Base-by-base conservation (phyloP, 2,113 vertebrate genomes). In the Rafetus swinhoei region DNA sequence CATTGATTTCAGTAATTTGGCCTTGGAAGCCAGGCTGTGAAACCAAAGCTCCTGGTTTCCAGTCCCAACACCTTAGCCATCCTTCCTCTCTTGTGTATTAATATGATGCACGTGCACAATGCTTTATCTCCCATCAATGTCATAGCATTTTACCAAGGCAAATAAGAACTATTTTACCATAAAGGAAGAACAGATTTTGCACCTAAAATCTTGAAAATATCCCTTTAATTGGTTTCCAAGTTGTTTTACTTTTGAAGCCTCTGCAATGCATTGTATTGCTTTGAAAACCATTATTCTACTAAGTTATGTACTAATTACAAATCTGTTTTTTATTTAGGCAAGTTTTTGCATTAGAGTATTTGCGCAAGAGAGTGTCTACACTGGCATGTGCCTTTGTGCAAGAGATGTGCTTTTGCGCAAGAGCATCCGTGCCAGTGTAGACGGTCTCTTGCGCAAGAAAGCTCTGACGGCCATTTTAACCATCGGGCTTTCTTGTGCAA, bases 161-260 rank as follows among this genome's bases (percentile, higher is more conserved):
- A 74, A 74, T 24, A 22, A 74, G 35, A 74, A 39, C 32, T 74
- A 74, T 45, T 74, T 65, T 6, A 65, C 15, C 27, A 7, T 19
- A 65, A 81, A 50, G 50, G 2, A 57, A 53, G 53, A 86, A 9
- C 4, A 15, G 12, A 19, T 87, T 65, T 53, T 79, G 18, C 74
- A 52, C 83, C n/a, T 19, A n/a, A 77, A 6, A 18, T 52, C 53
- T 32, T 53, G 55, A 14, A 55, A 60, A 54, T 4, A 9, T 2
- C 62, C 18, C 19, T 1, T 45, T 45, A 76, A 45, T 39, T 5
- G 3, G 1, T 0, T 50, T 39, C 45, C 3, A 7, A 18, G 3
- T 9, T 27, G 4, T 9, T 19, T 8, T 59, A 32, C 18, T 65
- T 62, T 39, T 45, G 45, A 29, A 50, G 74, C 32, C 32, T 52